Evolutionary conservation across 2,888 invertebrate genomes (phyloP).

Genomic region (Rotaria sp.): DNA sequence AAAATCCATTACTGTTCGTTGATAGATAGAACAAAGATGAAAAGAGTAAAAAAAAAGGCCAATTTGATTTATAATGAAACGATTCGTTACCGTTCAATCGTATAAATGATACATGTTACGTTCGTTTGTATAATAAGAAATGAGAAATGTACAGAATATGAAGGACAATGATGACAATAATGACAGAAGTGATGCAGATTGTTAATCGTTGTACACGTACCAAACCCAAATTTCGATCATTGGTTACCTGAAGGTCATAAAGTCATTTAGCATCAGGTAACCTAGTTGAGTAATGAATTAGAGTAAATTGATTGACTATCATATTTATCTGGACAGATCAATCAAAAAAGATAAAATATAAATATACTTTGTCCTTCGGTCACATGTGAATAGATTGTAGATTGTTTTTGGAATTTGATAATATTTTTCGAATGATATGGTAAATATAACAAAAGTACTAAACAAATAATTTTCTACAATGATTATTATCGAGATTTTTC

Average conservation of each 20-base stretch:
- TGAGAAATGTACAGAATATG: neutral
- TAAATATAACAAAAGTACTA: neutral
- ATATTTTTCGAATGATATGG: neutral
- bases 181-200: neutral
- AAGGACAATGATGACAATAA: neutral
- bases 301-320: neutral
- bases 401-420: neutral
- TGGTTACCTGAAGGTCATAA: neutral
- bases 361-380: neutral
- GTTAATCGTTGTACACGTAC: neutral
- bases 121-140: neutral
- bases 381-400: neutral
- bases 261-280: neutral
- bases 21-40: neutral
- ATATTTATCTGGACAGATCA: neutral
- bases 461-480: neutral
- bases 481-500: neutral
- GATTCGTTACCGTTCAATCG: neutral
- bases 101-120: neutral
- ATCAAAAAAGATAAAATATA: neutral
- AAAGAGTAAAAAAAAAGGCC: neutral
- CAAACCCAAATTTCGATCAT: neutral
- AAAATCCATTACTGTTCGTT: neutral
- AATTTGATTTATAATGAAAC: neutral
- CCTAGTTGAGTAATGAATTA: neutral